A percentile compares a stretch with the other conserved stretches of the same genome.
Evolutionary conservation across 2,888 invertebrate species (phyloP).

Genomic region (Entomobrya multifasciata): DNA sequence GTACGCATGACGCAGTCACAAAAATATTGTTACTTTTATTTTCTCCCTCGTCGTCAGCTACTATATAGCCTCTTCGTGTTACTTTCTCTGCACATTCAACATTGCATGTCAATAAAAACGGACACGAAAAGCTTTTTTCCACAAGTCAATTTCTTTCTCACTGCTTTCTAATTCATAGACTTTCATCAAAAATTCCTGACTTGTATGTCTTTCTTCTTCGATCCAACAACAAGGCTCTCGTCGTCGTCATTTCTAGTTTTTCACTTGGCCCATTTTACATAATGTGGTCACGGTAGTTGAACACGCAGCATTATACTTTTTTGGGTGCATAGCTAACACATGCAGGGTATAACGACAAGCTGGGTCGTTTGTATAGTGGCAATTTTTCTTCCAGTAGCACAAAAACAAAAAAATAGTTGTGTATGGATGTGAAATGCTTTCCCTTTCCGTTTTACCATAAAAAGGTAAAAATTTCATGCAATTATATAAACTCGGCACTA

Average conservation of each 20-base stretch:
- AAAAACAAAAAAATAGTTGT: no score
- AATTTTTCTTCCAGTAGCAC: no score
- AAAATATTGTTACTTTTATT: background rate
- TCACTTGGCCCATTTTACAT: slow-evolving; percentile 47
- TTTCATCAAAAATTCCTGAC: background rate
- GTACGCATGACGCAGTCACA: no score
- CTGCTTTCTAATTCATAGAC: slow-evolving; percentile 13
- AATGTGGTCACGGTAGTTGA: background rate
- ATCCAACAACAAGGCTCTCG: slow-evolving; percentile 32
- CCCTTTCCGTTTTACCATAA: background rate
- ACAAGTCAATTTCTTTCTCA: background rate
- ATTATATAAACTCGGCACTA: background rate
- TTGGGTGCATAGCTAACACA: slow-evolving; percentile 14
- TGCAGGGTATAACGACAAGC: background rate
- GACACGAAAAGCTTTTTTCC: background rate
- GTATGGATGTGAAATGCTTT: slow-evolving; percentile 25
- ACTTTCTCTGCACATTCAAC: no score
- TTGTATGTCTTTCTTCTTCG: slow-evolving; percentile 17
- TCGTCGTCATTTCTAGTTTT: slow-evolving; percentile 1
- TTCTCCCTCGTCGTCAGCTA: background rate
- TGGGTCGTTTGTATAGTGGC: no score
- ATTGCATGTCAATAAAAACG: background rate
- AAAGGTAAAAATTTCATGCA: slow-evolving; percentile 11
- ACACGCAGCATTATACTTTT: background rate
- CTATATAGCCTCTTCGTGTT: no score